A percentile compares a stretch with the other conserved stretches of the same genome.
Conservation (phyloP, 1,140 invertebrate species). For the Drosophila punjabiensis region DNA sequence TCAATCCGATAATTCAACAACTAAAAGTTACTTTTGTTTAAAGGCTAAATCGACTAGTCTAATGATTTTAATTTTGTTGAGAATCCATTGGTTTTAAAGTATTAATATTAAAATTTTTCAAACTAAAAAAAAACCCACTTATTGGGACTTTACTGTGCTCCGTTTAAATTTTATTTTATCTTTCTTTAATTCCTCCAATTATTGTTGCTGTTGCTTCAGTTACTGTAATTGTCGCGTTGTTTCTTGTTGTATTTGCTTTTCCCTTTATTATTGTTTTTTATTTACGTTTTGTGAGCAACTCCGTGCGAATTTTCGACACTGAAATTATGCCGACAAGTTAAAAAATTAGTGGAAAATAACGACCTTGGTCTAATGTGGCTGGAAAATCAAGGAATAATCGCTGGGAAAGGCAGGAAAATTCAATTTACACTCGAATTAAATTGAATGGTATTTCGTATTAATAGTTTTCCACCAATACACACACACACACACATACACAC, state of each 20-base stretch:
- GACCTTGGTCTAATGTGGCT: conserved; percentile 31
- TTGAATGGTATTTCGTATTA: conserved; percentile 32
- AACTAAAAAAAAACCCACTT: background rate
- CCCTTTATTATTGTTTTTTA: conserved; percentile 29
- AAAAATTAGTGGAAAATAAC: background rate
- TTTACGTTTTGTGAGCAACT: conserved; percentile 22
- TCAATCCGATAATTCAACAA: no score
- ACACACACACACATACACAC: conserved; percentile 36
- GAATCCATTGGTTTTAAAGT: no score
- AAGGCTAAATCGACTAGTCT: no score
- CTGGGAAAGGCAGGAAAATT: conserved; percentile 52
- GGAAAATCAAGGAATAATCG: background rate
- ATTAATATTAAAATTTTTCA: no score
- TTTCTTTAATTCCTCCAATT: conserved; percentile 25
- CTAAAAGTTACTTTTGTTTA: no score
- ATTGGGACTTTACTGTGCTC: conserved; percentile 19
- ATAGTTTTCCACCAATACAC: conserved; percentile 38
- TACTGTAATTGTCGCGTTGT: conserved; percentile 37
- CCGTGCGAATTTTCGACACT: conserved; percentile 54
- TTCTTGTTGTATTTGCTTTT: conserved; percentile 6
- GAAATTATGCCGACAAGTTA: conserved; percentile 48
- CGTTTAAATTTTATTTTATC: conserved; percentile 10
- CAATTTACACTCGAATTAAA: conserved; percentile 43
- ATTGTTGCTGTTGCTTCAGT: conserved; percentile 13
- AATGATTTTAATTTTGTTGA: no score